Conservation (phyloP, 2,113 vertebrate species). For the Rutilus rutilus region DNA sequence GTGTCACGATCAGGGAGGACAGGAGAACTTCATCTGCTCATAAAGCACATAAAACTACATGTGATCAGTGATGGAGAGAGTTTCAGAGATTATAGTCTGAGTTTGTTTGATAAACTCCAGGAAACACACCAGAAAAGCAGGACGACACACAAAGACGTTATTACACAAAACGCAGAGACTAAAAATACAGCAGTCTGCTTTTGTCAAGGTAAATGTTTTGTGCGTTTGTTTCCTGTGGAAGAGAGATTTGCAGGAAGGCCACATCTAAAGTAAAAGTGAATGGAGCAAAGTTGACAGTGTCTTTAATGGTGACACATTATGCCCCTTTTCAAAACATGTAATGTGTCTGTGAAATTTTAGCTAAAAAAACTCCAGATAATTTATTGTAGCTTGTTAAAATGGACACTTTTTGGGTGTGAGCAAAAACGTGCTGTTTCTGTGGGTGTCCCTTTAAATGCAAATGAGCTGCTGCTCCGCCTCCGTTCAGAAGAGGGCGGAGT, state of each 20-base stretch:
- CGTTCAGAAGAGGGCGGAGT: too few relatives aligned
- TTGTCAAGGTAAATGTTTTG: not conserved
- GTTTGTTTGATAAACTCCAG: not conserved
- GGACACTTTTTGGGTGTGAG: too few relatives aligned
- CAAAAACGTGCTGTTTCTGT: too few relatives aligned
- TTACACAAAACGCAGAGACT: conserved; percentile 49
- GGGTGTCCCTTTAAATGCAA: too few relatives aligned
- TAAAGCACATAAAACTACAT: not conserved
- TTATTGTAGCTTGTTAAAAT: too few relatives aligned
- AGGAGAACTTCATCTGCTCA: not conserved
- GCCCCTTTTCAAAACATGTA: too few relatives aligned
- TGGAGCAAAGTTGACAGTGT: not conserved
- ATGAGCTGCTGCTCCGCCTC: too few relatives aligned
- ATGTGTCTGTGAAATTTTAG: too few relatives aligned
- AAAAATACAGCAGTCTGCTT: conserved; percentile 35
- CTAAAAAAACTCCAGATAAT: too few relatives aligned
- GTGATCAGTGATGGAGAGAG: not conserved
- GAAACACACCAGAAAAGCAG: not conserved
- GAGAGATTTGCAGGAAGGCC: too few relatives aligned
- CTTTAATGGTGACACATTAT: not conserved
- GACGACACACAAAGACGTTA: not conserved
- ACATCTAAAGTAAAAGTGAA: not conserved
- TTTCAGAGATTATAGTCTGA: too few relatives aligned
- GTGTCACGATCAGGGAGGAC: not conserved
- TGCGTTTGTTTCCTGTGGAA: conserved; percentile 14